Evolutionary conservation across 2,797 vertebrate genomes (phyloP), one percentile per base, ranked within the genome.

Genomic region (Chrysocyon brachyurus): DNA sequence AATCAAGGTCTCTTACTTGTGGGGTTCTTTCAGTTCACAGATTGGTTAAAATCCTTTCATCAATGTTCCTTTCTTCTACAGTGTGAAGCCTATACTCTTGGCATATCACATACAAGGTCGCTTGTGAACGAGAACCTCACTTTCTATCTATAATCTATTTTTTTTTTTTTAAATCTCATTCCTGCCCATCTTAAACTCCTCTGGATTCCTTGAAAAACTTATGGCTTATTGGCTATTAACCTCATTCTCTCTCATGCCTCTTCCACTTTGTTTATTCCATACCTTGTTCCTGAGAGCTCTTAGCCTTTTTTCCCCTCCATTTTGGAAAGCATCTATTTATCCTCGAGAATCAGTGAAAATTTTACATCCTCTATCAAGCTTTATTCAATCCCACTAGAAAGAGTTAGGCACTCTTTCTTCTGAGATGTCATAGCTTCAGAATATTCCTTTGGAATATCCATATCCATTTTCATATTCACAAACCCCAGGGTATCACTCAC

Each of bases 41-140:
- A 3, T 73, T 95, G 54, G 31, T 70, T 86, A 88, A 95, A 90
- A 88, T 79, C 5, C 78, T 77, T 61, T 73, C 15, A n/a, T 57
- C 22, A 5, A 14, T 57, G 6, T 36, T 57, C 22, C 14, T 85
- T 79, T 52, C 4, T 86, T 12, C 16, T 49, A 36, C 1, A 40
- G 26, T 28, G 63, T 56, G 66, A 77, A 63, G 17, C 63, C 70
- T 78, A 61, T 73, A 40, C 6, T 14, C 33, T 70, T 68, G 52
- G 22, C 16, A 15, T 87, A 73, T 61, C 12, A 73, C 6, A 57
- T 3, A 40, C 28, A 91, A 79, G 14, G 7, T 88, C 1, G 17
- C 36, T 75, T 83, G 16, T 89, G 19, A 84, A 52, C 21, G 31
- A 66, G 24, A 90, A 78, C 15, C 59, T 81, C 31, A 66, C 17